Base-by-base conservation (phyloP, 1,140 invertebrate species). In the Globodera ellingtonae region DNA sequence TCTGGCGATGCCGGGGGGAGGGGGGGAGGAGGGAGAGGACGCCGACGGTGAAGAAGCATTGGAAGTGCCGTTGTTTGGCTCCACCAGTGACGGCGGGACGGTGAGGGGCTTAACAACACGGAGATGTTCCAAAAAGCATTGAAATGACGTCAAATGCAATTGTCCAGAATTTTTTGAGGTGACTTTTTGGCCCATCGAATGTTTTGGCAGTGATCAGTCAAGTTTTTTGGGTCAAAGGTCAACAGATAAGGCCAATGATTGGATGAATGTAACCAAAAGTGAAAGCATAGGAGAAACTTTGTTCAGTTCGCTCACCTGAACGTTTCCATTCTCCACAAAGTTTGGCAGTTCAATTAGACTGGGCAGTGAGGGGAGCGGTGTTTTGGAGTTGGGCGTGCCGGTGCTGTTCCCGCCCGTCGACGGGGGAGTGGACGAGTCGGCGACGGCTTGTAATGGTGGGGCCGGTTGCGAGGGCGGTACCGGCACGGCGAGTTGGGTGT, bases 31-130 rank as follows among this genome's bases (percentile, higher is more conserved):
- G 56, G 79, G 62, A 4, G 74, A 59, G 4, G 52, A 6, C 66
- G 75, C 3, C 8, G 24, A 44, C 3, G 24, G 24, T 6, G 46
- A 70, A 15, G 67, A 18, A 70, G 10, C 48, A 18, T 15, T 62
- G 75, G 47, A 52, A 21, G 67, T 65, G 75, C 46, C 75, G 67
- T 80, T 79, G 77, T 47, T 47, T 21, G 78, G 21, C 56, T 77
- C 75, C 48, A 77, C 48, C 18, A 77, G 13, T 46, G 75, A 62
- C 65, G 75, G 75, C 7, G 75, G 59, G 4, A 77, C 62, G 9
- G 75, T 77, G 65, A 77, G 70, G 15, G 75, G 75, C 75, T 77
- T 9, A 50, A 76, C 35, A 35, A 35, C 35, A 44, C 21, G 52
- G 35, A 7, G 44, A 59, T 66, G 0, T 56, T 66, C n/a, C 35